Evolutionary conservation across 2,888 invertebrate genomes (phyloP).

Genomic region (Mesorhabditis belari): DNA sequence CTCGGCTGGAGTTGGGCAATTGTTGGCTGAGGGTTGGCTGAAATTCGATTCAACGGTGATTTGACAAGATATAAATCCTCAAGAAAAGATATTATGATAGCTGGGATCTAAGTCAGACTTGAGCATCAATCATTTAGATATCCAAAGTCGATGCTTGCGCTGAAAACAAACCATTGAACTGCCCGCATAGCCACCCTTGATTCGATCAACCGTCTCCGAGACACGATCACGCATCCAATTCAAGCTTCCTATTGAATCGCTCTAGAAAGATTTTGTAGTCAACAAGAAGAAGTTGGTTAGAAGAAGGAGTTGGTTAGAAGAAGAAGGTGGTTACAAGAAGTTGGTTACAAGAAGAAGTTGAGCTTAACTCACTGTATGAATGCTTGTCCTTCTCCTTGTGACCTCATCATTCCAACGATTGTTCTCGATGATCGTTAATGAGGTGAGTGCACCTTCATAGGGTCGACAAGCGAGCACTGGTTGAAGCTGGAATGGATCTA

Average conservation of each 20-base stretch:
- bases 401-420: slow-evolving; percentile 17
- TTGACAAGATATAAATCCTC: no score
- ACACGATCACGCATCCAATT: slow-evolving; percentile 35
- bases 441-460: slow-evolving; percentile 17
- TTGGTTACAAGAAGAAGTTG: no score
- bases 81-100: no score
- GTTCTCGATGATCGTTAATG: slow-evolving; percentile 21
- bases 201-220: slow-evolving; percentile 29
- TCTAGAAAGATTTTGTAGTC: slow-evolving; percentile 6
- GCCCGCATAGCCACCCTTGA: no score
- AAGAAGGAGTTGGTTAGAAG: slow-evolving; percentile 6
- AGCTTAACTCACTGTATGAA: neutral
- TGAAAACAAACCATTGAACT: no score
- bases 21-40: no score
- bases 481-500: slow-evolving; percentile 24
- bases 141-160: no score
- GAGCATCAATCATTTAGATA: no score
- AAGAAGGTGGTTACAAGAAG: neutral
- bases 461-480: slow-evolving; percentile 34
- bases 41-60: no score
- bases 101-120: no score
- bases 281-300: neutral
- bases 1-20: no score
- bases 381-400: slow-evolving; percentile 5
- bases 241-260: slow-evolving; percentile 20